These are phyloP conservation scores for Anaspis maculata DNA, from an alignment of 2,888 invertebrate species.

Conservation along the genomic window DNA sequence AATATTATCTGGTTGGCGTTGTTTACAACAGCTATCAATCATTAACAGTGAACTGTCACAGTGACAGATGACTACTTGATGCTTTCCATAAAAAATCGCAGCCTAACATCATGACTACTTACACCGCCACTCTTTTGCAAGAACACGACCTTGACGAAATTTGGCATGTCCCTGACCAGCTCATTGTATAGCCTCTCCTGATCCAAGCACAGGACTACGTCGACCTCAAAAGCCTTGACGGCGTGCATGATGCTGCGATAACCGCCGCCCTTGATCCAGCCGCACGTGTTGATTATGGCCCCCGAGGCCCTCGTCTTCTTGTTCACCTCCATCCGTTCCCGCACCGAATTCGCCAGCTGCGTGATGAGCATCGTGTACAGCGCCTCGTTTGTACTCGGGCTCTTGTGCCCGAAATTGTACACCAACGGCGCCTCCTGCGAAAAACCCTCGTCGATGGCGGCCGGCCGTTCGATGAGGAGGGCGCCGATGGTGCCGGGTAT, in stretches of 20 bases:
- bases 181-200: slow-evolving; percentile 95
- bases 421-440: slow-evolving; percentile 87
- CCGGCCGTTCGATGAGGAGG: slow-evolving; percentile 82
- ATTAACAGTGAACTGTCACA: too few species aligned
- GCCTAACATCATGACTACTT: slow-evolving; percentile 33
- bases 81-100: too few species aligned
- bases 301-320: slow-evolving; percentile 83
- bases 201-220: slow-evolving; percentile 90
- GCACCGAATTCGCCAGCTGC: slow-evolving; percentile 77
- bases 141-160: slow-evolving; percentile 75
- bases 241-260: slow-evolving; percentile 81
- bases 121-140: slow-evolving; percentile 86
- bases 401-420: slow-evolving; percentile 87
- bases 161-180: slow-evolving; percentile 85
- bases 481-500: slow-evolving; percentile 89
- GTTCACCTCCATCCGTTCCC: slow-evolving; percentile 76
- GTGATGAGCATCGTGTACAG: slow-evolving; percentile 78
- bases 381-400: slow-evolving; percentile 66
- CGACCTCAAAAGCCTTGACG: slow-evolving; percentile 91
- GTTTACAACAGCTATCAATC: too few species aligned
- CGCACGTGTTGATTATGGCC: slow-evolving; percentile 93
- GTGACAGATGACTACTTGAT: too few species aligned
- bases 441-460: slow-evolving; percentile 92
- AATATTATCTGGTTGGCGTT: too few species aligned
- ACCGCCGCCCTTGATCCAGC: slow-evolving; percentile 91